phyloP scores from a whole-genome alignment of 2,888 invertebrate genomes.

The Anaspis maculata region DNA sequence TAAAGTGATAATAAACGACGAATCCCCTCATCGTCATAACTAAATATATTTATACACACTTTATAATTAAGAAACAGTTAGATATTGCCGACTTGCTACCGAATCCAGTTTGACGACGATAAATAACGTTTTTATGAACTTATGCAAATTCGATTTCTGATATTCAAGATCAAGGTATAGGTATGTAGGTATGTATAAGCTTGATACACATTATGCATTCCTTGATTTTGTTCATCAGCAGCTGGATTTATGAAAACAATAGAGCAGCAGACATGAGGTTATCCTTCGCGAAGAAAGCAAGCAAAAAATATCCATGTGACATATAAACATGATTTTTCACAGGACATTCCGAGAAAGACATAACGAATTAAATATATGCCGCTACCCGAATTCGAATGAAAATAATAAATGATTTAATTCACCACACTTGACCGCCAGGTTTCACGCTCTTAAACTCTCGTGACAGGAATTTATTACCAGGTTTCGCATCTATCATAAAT shows the following conservation, averaged over 20 bases:
- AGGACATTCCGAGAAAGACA: conserved; percentile 13
- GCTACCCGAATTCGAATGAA: conserved; percentile 29
- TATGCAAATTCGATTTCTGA: conserved; percentile 31
- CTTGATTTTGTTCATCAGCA: too few species aligned
- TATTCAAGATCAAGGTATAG: too few species aligned
- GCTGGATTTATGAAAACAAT: too few species aligned
- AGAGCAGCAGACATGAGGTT: too few species aligned
- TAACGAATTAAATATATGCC: conserved; percentile 26
- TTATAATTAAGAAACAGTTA: conserved; percentile 35
- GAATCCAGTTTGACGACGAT: conserved; percentile 40
- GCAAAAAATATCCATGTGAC: too few species aligned
- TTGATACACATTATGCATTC: too few species aligned
- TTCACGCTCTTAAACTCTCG: conserved; percentile 28
- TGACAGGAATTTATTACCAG: conserved; percentile 29
- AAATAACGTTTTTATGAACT: conserved; percentile 38
- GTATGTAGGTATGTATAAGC: too few species aligned
- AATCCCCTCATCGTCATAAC: conserved; percentile 13
- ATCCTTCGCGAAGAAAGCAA: too few species aligned
- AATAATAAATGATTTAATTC: conserved; percentile 29
- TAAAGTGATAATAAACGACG: conserved; percentile 7
- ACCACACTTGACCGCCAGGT: conserved; percentile 27
- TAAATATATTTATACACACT: conserved; percentile 25
- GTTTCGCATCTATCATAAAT: too few species aligned
- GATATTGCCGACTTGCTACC: conserved; percentile 36
- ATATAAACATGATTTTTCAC: conserved; percentile 12